phyloP scores from a whole-genome alignment of 2,113 vertebrate species.

The Pelmatolapia mariae region DNA sequence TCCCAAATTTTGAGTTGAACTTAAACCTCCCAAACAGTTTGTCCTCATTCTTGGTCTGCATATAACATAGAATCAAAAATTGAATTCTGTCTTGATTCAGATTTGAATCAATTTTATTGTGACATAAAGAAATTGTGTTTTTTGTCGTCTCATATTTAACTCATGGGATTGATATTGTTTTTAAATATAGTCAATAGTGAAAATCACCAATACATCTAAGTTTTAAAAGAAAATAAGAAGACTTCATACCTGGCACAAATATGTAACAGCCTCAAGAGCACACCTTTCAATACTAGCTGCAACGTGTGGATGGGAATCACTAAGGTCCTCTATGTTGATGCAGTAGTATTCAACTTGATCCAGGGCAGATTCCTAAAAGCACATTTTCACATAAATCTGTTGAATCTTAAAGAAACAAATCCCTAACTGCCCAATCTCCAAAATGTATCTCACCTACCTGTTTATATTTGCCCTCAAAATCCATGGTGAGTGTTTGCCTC shows the following conservation, averaged over 20 bases:
- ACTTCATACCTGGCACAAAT: conserved; percentile 79
- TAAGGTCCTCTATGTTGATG: neutral
- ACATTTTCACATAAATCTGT: neutral
- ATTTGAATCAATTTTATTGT: neutral
- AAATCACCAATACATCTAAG: neutral
- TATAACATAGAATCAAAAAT: neutral
- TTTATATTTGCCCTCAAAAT: conserved; percentile 79
- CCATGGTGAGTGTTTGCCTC: conserved; percentile 67
- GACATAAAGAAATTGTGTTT: neutral
- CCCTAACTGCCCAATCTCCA: neutral
- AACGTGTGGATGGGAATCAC: conserved; percentile 38
- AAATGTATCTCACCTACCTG: conserved; percentile 64
- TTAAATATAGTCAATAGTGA: neutral
- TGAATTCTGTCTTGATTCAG: neutral
- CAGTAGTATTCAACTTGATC: conserved; percentile 78
- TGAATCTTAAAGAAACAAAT: neutral
- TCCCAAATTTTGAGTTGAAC: conserved; percentile 59
- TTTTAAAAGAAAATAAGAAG: neutral
- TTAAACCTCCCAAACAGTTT: conserved; percentile 42
- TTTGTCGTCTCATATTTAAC: neutral
- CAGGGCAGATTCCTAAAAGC: conserved; percentile 66
- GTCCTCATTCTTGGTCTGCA: conserved; percentile 65
- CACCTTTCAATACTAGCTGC: conserved; percentile 72
- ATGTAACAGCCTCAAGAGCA: conserved; percentile 79
- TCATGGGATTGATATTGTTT: neutral